phyloP scores from a whole-genome alignment of 2,888 invertebrate genomes.

The Hedya salicella region DNA sequence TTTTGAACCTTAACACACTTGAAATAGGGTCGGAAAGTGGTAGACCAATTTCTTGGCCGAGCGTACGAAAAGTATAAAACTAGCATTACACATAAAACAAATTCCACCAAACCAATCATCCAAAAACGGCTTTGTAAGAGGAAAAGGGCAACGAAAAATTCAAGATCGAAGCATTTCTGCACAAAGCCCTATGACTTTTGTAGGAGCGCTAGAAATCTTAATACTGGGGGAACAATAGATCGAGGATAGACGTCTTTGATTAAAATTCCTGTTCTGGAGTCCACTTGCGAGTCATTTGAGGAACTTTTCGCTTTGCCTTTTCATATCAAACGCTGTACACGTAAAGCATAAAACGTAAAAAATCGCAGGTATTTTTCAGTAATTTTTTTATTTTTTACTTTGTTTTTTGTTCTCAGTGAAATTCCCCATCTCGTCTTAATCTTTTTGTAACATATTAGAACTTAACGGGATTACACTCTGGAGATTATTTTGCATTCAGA shows the following conservation, averaged over 20 bases:
- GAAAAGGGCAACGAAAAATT: no score
- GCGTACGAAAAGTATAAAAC: no score
- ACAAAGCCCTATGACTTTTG: neutral
- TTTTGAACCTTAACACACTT: no score
- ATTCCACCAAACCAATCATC: no score
- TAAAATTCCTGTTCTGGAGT: slow-evolving; percentile 15
- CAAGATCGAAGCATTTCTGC: neutral
- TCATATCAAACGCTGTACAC: slow-evolving; percentile 3
- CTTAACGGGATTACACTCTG: no score
- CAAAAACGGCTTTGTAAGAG: no score
- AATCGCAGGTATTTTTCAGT: slow-evolving; percentile 12
- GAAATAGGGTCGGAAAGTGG: no score
- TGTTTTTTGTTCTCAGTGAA: neutral
- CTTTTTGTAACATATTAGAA: no score
- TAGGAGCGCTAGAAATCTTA: slow-evolving; percentile 25
- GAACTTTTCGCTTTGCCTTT: slow-evolving; percentile 23
- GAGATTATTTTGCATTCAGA: no score
- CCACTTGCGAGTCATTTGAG: slow-evolving; percentile 19
- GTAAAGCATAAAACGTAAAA: slow-evolving; percentile 2
- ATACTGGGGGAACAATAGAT: slow-evolving; percentile 14
- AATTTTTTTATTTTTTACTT: neutral
- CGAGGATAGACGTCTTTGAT: slow-evolving; percentile 11
- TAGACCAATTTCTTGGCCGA: no score
- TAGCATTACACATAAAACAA: no score
- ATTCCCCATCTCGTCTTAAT: no score